Percentiles rank a stretch among this genome's conserved stretches.
These are phyloP conservation scores for Lithodes maja DNA, from an alignment of 2,888 invertebrate species.

Conservation along the genomic window DNA sequence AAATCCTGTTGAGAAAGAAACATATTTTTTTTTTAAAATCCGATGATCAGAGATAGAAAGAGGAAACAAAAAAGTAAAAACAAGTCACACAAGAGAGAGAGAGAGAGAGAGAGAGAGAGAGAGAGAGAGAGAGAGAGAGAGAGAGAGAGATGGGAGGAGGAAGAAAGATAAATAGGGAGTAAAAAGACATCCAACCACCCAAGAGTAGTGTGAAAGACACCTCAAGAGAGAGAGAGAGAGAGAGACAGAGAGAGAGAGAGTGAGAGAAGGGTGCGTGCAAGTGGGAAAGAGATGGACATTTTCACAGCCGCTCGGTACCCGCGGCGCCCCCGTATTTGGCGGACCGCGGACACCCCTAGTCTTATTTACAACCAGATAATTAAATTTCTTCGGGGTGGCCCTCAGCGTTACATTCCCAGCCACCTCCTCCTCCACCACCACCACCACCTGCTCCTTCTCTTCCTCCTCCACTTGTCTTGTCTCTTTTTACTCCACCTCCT, in stretches of 20 bases:
- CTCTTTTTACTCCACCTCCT: not conserved
- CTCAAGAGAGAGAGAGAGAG: not conserved
- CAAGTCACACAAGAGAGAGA: too few species aligned
- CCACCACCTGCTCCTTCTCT: not conserved
- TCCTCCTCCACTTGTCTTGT: not conserved
- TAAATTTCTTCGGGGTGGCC: slow-evolving; percentile 69
- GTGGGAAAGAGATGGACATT: slow-evolving; percentile 48
- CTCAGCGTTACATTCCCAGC: slow-evolving; percentile 56
- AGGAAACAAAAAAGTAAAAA: too few species aligned
- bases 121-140: too few species aligned
- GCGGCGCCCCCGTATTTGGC: slow-evolving; percentile 47
- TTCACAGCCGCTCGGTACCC: slow-evolving; percentile 31
- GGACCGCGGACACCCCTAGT: slow-evolving; percentile 55
- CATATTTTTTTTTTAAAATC: too few species aligned
- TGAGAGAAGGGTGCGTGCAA: slow-evolving; percentile 7
- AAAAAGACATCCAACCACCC: too few species aligned
- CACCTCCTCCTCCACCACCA: not conserved
- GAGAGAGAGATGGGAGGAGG: too few species aligned
- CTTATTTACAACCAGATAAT: slow-evolving; percentile 69
- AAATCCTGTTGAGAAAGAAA: too few species aligned
- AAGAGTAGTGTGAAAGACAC: too few species aligned
- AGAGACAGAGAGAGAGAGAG: not conserved
- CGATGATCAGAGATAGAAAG: too few species aligned
- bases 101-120: too few species aligned
- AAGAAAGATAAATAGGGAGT: too few species aligned